phyloP scores from a whole-genome alignment of 2,797 vertebrate species.

The Muraenolepis orangiensis region DNA sequence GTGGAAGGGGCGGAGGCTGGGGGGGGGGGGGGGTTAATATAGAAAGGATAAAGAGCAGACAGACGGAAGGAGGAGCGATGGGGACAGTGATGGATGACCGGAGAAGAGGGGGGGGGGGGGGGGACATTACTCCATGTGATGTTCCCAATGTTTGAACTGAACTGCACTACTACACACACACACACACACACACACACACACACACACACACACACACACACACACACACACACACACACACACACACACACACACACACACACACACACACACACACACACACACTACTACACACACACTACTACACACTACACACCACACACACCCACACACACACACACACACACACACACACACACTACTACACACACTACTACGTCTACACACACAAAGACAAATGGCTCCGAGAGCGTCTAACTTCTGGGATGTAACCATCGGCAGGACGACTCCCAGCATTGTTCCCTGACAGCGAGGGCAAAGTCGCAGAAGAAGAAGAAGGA shows the following conservation, averaged over 20 bases:
- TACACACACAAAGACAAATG: no score
- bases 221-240: neutral
- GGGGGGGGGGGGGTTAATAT: slow-evolving; percentile 41
- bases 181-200: neutral
- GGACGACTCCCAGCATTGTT: neutral
- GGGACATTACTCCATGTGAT: slow-evolving; percentile 41
- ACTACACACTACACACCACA: no score
- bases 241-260: no score
- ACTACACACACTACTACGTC: neutral
- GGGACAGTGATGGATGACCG: slow-evolving; percentile 71
- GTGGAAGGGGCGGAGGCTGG: slow-evolving; percentile 20
- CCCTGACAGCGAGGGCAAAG: neutral
- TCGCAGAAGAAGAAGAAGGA: neutral
- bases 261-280: neutral
- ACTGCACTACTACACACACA: neutral
- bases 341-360: neutral
- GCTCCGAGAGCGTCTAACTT: neutral
- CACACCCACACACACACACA: neutral
- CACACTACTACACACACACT: neutral
- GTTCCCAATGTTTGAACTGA: slow-evolving; percentile 13
- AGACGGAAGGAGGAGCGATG: slow-evolving; percentile 64
- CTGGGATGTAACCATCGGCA: neutral
- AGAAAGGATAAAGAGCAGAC: slow-evolving; percentile 57
- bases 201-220: neutral
- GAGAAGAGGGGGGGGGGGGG: slow-evolving; percentile 51